Evolutionary conservation across 2,113 vertebrate species (phyloP).

Genomic region (Sminthopsis crassicaudata): DNA sequence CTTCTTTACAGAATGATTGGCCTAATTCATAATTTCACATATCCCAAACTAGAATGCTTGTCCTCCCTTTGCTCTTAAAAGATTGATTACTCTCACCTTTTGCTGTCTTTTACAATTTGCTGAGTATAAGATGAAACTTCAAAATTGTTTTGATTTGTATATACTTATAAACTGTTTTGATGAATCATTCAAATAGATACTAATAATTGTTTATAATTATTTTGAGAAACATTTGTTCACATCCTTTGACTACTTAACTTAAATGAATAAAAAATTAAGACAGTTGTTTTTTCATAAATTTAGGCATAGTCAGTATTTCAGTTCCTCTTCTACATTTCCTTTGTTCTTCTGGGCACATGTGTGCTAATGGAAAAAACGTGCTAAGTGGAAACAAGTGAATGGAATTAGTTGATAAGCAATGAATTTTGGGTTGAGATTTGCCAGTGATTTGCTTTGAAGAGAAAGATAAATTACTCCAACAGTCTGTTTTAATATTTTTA

Average conservation of each 20-base stretch:
- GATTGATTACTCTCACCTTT: background rate
- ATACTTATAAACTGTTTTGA: background rate
- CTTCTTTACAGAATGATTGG: background rate
- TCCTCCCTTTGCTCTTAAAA: background rate
- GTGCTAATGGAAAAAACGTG: slow-evolving; percentile 9
- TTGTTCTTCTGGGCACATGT: background rate
- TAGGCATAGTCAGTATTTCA: background rate
- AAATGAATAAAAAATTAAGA: background rate
- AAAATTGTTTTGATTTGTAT: background rate
- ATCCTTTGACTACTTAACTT: background rate
- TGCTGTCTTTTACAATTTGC: background rate
- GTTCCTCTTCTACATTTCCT: background rate
- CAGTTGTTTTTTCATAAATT: background rate
- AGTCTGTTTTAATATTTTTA: background rate
- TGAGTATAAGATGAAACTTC: background rate
- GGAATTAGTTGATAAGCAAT: background rate
- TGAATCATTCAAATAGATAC: background rate
- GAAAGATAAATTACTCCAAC: background rate
- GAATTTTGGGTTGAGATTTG: background rate
- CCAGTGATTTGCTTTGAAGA: background rate
- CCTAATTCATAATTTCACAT: background rate
- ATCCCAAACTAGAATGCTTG: background rate
- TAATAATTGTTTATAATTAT: background rate
- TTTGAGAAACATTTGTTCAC: background rate
- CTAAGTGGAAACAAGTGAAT: background rate